Evolutionary conservation across 2,888 invertebrate species (phyloP), one percentile per base, ranked within the genome.

Genomic region (Portevinia maculata): DNA sequence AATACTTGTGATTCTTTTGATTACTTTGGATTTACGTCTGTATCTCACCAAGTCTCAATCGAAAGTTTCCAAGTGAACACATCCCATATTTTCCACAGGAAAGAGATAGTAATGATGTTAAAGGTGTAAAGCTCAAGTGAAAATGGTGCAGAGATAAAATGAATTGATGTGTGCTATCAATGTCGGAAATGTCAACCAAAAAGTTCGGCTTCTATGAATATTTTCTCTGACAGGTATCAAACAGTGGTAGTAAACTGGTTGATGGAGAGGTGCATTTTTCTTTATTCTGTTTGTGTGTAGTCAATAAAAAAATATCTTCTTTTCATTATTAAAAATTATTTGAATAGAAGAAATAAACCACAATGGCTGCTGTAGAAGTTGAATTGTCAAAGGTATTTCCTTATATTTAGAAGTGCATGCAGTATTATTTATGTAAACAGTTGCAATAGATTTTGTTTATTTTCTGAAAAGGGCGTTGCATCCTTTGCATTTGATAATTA

Each of bases 301-400:
- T 55, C 28, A 9, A 62, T 52, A 52, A 28, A 60, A 21, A 62
- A 21, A 57, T 32, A 37, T 34, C 46, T 71, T 76, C 17, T 44
- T 11, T 64, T 52, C 9, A 4, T 52, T 3, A 17, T 15, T 48
- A 52, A 15, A 48, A 62, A 34, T 53, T 17, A 19, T 17, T 70
- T 4, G n/a, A 34, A 19, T 30, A n/a, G 11, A 34, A n/a, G 24
- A 57, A 46, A 59, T 57, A 48, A 11, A 62, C 70, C 39, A 57
- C 59, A 32, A 86, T 86, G 86, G 86, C 86, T 57, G 84, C 85
- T 34, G 89, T 88, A 19, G 91, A 91, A 28, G 88, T 91, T 60
- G 91, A 91, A 84, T 89, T 89, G 85, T 83, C 86, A 7, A 91
- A 91, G 88, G 91, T 91, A 85, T 85, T 87, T 87, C 67, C 57